phyloP scores from a whole-genome alignment of 2,797 vertebrate species.

The Melanogrammus aeglefinus region DNA sequence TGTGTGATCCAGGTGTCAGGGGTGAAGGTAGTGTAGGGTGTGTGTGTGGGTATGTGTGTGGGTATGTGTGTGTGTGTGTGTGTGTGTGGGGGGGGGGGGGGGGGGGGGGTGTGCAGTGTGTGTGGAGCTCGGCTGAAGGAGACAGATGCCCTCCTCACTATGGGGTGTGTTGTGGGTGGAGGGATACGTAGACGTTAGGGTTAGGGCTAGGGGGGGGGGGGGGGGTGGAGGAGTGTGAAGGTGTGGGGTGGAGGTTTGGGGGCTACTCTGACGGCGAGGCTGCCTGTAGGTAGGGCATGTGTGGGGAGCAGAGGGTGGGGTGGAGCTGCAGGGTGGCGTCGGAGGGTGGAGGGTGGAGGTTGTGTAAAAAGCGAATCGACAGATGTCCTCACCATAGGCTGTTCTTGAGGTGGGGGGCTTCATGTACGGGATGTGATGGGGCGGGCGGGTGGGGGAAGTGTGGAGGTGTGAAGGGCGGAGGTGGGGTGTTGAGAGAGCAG shows the following conservation, averaged over 20 bases:
- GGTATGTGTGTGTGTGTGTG: neutral
- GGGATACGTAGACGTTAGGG: neutral
- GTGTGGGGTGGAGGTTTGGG: neutral
- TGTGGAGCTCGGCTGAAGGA: neutral
- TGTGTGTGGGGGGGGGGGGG: neutral
- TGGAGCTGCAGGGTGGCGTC: neutral
- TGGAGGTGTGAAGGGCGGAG: too few relatives aligned
- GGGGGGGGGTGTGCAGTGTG: neutral
- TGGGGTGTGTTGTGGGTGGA: neutral
- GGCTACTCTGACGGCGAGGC: too few relatives aligned
- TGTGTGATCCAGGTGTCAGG: neutral
- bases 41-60: neutral
- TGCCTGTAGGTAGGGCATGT: too few relatives aligned
- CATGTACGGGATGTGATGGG: neutral
- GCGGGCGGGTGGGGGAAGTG: too few relatives aligned
- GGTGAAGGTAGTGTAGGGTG: neutral
- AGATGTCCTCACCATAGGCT: neutral
- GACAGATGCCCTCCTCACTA: neutral
- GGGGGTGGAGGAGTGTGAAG: neutral
- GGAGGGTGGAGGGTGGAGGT: too few relatives aligned
- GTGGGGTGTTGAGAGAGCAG: too few relatives aligned
- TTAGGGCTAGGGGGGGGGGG: too few relatives aligned
- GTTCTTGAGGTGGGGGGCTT: neutral
- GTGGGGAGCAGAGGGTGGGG: too few relatives aligned
- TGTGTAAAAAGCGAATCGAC: too few relatives aligned